A percentile compares a stretch with the other conserved stretches of the same genome.
Conservation (phyloP, 2,888 invertebrate genomes). For the Opisthograptis luteolata region DNA sequence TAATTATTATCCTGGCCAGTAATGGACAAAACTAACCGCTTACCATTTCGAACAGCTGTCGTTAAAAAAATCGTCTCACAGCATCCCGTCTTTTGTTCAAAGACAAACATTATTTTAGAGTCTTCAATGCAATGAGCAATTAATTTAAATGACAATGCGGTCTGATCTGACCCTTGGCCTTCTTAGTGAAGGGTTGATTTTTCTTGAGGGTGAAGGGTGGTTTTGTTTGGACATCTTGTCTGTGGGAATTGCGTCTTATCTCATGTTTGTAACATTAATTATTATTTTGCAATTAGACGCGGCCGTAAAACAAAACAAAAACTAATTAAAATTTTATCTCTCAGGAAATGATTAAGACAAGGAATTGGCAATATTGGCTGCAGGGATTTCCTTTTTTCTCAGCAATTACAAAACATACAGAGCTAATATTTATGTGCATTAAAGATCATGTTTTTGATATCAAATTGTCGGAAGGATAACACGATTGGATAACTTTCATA, state of each 20-base stretch:
- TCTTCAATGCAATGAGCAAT: slow-evolving; percentile 47
- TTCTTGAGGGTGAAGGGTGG: slow-evolving; percentile 14
- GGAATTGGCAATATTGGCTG: no score
- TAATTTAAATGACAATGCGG: slow-evolving; percentile 64
- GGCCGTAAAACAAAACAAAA: no score
- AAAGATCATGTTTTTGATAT: no score
- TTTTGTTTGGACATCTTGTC: slow-evolving; percentile 18
- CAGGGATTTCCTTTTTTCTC: no score
- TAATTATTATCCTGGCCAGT: no score
- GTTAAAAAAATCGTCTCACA: slow-evolving; percentile 34
- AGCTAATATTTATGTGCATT: no score
- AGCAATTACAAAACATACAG: no score
- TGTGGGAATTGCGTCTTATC: slow-evolving; percentile 20
- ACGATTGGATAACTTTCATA: no score
- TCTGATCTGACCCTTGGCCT: slow-evolving; percentile 44
- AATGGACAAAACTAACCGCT: slow-evolving; percentile 23
- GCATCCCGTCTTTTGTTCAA: slow-evolving; percentile 38
- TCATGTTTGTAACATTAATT: not conserved
- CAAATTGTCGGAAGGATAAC: no score
- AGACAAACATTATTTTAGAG: slow-evolving; percentile 58
- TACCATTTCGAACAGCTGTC: slow-evolving; percentile 27
- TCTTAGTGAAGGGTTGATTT: slow-evolving; percentile 35
- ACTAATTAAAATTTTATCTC: no score
- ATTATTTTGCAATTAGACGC: no score
- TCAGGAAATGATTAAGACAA: no score